Base-by-base conservation (phyloP, 2,888 invertebrate species). In the Ethmia dodecea region DNA sequence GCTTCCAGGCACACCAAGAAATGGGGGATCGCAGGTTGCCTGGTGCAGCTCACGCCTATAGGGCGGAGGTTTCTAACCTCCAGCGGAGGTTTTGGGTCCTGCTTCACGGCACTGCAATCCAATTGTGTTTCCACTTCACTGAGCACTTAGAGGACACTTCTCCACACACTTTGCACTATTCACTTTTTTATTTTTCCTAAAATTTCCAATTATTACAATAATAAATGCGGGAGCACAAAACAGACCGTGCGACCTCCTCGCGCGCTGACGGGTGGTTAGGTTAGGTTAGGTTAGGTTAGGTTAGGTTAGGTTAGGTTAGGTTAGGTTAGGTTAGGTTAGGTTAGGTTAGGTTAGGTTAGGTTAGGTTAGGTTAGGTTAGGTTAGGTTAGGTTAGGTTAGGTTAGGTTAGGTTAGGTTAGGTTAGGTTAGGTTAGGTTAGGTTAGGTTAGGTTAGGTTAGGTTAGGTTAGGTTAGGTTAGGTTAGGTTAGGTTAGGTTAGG, bases 311-410 rank as follows among this genome's bases (percentile, higher is more conserved):
- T 38, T 38, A 42, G 42, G 42, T 39, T 42, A 38, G 42, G 38
- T 38, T 38, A 38, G 38, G 38, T 42, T 42, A 38, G 42, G 42
- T 38, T 35, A 35, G 35, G 38, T 35, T 29, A 35, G 41, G 37
- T 41, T 41, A 41, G 41, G 41, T 41, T 41, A 41, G 41, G 41
- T 41, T 41, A 41, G 41, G 41, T 41, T 41, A 41, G 38, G 43
- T 36, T 40, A 40, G 40, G 43, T 40, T 43, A 43, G 43, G 43
- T 40, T 43, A 43, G 43, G 43, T 40, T 43, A 43, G 40, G 43
- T 40, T 43, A 43, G 40, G 43, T 40, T 43, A 43, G 43, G 43
- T 41, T 43, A 43, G 40, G 43, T 40, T 43, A 43, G 43, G 43
- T 40, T 43, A 43, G n/a, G n/a, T n/a, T n/a, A n/a, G n/a, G n/a